Evolutionary conservation across 2,797 vertebrate species (phyloP).

Genomic region (Podarcis lilfordi): DNA sequence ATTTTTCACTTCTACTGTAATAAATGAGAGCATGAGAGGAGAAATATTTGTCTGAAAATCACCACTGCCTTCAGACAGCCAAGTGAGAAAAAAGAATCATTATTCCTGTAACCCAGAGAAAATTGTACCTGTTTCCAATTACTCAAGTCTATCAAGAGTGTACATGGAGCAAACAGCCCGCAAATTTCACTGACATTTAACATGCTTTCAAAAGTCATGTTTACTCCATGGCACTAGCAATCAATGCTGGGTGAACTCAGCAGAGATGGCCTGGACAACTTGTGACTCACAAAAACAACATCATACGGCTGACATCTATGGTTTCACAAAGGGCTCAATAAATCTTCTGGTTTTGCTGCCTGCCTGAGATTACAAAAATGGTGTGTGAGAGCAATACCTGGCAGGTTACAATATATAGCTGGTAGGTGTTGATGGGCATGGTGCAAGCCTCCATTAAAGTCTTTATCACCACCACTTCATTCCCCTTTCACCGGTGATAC

Average conservation of each 20-base stretch:
- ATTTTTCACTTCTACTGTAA: not conserved
- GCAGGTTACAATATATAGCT: not conserved
- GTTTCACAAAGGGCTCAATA: not conserved
- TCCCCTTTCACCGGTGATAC: not conserved
- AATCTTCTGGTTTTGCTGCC: not conserved
- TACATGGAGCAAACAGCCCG: not conserved
- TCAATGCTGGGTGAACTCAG: not conserved
- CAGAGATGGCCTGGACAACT: not conserved
- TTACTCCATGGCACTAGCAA: not conserved
- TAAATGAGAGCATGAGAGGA: slow-evolving; percentile 4
- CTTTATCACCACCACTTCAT: not conserved
- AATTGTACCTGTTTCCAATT: not conserved
- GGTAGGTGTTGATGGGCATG: no score
- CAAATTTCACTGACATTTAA: not conserved
- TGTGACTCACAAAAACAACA: not conserved
- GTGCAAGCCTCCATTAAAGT: not conserved
- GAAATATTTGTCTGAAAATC: slow-evolving; percentile 13
- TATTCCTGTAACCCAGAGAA: not conserved
- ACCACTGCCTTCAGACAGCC: not conserved
- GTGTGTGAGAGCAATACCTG: not conserved
- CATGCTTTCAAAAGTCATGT: not conserved
- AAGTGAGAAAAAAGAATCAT: not conserved
- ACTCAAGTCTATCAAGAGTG: not conserved
- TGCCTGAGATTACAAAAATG: not conserved
- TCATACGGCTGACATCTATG: not conserved